Evolutionary conservation across 2,113 vertebrate species (phyloP), one percentile per base, ranked within the genome.

Genomic region (Merops nubicus): DNA sequence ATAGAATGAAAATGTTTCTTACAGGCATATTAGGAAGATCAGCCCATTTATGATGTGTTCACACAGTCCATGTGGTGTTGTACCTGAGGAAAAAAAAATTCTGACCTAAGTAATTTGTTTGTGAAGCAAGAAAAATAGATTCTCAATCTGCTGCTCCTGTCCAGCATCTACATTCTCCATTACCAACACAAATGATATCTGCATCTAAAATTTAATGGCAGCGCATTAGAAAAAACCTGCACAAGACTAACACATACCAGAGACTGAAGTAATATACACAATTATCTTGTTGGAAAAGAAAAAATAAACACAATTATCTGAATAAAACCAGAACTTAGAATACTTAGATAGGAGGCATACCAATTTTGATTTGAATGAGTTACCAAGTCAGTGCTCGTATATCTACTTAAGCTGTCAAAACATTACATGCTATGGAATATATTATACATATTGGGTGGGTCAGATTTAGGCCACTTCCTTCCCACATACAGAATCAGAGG

Each of bases 381-480:
- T 93, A 96, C 93, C 64, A 95, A 75, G 89, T 87, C 69, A 28
- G 90, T 23, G 57, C 56, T 95, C 2, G 0, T 91, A 93, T 95
- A 94, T 94, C 93, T 95, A 89, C 76, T 96, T 93, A 95, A 97
- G 96, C 96, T 97, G 95, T 97, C 95, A 96, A 96, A 97, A 97
- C 96, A 97, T 89, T 91, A 91, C 91, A 94, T 91, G 76, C 73
- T 17, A 38, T 72, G 69, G 73, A 94, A 91, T 96, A 92, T 85
- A 87, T 87, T 86, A 91, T 78, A 96, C 95, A 91, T 96, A 90
- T 93, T 91, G 94, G 45, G 75, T 64, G 62, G 93, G 96, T 97
- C 96, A 97, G 88, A 91, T 91, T 91, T 92, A 94, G 96, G 96
- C 90, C 96, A 96, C 86, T 96, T 97, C 93, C 85, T 96, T 97